Evolutionary conservation across 2,888 invertebrate species (phyloP).

Genomic region (Chloroclystis v-ata): DNA sequence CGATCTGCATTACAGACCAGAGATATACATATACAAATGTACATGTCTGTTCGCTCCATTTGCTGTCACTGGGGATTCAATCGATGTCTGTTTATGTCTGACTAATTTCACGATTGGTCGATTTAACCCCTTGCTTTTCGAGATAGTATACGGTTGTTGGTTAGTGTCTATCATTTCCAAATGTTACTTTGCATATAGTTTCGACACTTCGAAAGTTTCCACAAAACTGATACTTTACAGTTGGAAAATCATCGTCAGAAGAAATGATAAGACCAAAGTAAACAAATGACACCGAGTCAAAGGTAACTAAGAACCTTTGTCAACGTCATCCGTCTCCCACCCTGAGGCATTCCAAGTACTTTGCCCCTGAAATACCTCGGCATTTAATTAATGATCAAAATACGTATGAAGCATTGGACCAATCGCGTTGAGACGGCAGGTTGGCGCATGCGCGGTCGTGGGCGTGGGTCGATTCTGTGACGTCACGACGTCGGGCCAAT

Average conservation of each 20-base stretch:
- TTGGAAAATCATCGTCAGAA: no score
- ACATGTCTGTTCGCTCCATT: constrained; percentile 36
- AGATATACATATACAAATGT: constrained; percentile 7
- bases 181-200: no score
- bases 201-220: no score
- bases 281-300: no score
- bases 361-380: constrained; percentile 11
- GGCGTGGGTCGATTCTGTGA: constrained; percentile 72
- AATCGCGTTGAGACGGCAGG: constrained; percentile 45
- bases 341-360: background rate
- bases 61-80: constrained; percentile 36
- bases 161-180: background rate
- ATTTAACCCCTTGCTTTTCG: background rate
- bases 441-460: constrained; percentile 67
- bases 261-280: no score
- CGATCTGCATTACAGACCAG: no score
- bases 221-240: background rate
- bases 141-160: background rate
- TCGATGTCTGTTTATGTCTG: constrained; percentile 24
- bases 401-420: constrained; percentile 37
- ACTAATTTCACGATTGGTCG: constrained; percentile 4
- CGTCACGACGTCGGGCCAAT: constrained; percentile 66
- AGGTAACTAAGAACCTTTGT: background rate
- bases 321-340: background rate
- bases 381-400: constrained; percentile 42